Evolutionary conservation across 2,113 vertebrate genomes (phyloP), one percentile per base, ranked within the genome.

Genomic region (Pithys albifrons): DNA sequence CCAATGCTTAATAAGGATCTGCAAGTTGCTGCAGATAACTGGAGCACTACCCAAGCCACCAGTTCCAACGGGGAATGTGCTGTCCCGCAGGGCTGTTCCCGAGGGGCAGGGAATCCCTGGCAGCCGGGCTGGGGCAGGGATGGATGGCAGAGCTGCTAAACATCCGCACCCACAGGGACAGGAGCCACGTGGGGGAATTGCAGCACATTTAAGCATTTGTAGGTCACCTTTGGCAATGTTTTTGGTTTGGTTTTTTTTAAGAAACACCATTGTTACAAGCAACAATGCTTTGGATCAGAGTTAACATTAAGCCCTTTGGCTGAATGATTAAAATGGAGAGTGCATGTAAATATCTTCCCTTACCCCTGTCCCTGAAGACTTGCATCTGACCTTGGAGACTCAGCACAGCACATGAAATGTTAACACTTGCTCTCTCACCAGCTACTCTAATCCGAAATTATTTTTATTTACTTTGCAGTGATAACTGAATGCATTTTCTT

Each of bases 311-410:
- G 46, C 52, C 75, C n/a, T 79, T 39, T 27, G 41, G 65, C 73
- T 45, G 25, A 80, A 66, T 28, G 37, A 90, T 64, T 79, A 86
- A 75, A 96, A 82, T 24, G 29, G 57, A 88, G 14, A 52, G 43
- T 51, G 88, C 72, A 76, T 89, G 58, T 72, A 92, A 94, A 86
- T 23, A 67, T 49, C 69, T 77, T 55, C 59, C 67, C 61, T 46
- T 55, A 70, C 54, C 23, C 55, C 27, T 45, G 52, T 25, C 89
- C 64, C 69, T 35, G 37, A 62, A 77, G 78, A 88, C 69, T 27
- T 19, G 41, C n/a, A 31, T 67, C 78, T 88, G 88, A 91, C 94
- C 85, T 88, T 90, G 93, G 61, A 84, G 58, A 61, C 45, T 78
- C 49, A 29, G 55, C 46, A 75, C 25, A 75, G 49, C 14, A 83